Conservation (phyloP, 2,888 invertebrate species). For the Drosophila colorata region DNA sequence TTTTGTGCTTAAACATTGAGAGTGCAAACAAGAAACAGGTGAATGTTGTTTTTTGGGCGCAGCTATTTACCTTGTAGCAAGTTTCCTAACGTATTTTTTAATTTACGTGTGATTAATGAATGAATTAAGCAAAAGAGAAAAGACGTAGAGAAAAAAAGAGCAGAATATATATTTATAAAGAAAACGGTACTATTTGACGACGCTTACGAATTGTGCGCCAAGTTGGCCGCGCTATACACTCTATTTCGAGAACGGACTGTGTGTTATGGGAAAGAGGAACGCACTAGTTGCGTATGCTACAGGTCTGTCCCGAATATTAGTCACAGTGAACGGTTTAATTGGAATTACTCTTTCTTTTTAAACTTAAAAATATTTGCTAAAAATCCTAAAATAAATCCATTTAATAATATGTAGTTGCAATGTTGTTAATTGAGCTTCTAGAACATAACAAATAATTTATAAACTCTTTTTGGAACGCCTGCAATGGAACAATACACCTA, state of each 20-base stretch:
- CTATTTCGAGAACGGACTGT: conserved; percentile 20
- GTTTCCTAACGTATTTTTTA: conserved; percentile 85
- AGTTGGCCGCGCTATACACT: conserved; percentile 34
- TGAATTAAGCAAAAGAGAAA: conserved; percentile 67
- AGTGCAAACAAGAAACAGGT: conserved; percentile 46
- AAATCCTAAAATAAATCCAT: no score
- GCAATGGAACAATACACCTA: no score
- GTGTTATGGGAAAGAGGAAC: conserved; percentile 11
- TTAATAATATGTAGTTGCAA: no score
- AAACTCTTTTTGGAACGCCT: no score
- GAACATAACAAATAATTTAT: no score
- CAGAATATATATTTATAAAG: conserved; percentile 35
- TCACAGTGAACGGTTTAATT: not conserved
- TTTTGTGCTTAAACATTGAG: conserved; percentile 38
- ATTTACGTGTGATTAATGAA: conserved; percentile 37
- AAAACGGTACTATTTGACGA: conserved; percentile 40
- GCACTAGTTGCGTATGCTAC: conserved; percentile 37
- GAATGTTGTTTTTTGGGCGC: conserved; percentile 41
- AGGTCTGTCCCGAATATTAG: conserved; percentile 32
- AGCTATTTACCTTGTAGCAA: conserved; percentile 87
- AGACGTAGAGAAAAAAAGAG: conserved; percentile 67
- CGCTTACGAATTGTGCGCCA: conserved; percentile 39
- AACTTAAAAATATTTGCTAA: no score
- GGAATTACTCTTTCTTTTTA: no score
- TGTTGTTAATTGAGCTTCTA: no score